A percentile compares a stretch with the other conserved stretches of the same genome.
These are phyloP conservation scores for Zeugodacus cucurbitae DNA, from an alignment of 1,140 invertebrate genomes.

Conservation along the genomic window DNA sequence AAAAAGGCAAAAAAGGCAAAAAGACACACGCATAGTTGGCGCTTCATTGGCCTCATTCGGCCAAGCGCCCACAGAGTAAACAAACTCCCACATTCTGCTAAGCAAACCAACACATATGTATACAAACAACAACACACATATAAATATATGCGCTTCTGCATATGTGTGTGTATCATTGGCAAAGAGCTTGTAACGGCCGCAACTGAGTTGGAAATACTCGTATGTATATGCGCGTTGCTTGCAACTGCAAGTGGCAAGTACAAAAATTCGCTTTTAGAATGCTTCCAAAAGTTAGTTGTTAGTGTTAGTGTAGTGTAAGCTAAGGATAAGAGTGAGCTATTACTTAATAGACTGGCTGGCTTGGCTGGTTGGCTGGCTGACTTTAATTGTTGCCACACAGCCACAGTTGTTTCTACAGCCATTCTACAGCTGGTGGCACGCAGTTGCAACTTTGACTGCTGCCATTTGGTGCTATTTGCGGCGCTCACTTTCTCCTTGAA, in stretches of 20 bases:
- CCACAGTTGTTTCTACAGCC: neutral
- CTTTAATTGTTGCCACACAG: neutral
- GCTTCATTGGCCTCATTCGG: constrained; percentile 4
- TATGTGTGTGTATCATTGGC: no score
- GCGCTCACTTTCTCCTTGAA: constrained; percentile 18
- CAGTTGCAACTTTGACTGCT: constrained; percentile 1
- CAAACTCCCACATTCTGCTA: neutral
- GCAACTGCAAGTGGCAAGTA: neutral
- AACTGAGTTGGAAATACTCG: neutral
- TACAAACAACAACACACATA: neutral
- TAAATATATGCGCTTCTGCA: neutral
- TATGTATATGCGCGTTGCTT: neutral
- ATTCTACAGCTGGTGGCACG: neutral
- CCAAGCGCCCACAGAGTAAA: neutral
- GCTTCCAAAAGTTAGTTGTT: neutral
- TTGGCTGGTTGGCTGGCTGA: neutral
- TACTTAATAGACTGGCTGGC: neutral
- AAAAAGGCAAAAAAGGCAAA: neutral
- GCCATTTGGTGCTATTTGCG: neutral
- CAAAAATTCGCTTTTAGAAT: neutral
- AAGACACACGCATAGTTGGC: neutral
- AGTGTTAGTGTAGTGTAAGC: neutral
- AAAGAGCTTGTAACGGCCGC: neutral
- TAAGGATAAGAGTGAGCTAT: neutral
- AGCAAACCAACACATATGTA: neutral